Percentiles rank a stretch among this genome's conserved stretches.
Evolutionary conservation across 2,113 vertebrate genomes (phyloP).

Genomic region (Syngnathus typhle): DNA sequence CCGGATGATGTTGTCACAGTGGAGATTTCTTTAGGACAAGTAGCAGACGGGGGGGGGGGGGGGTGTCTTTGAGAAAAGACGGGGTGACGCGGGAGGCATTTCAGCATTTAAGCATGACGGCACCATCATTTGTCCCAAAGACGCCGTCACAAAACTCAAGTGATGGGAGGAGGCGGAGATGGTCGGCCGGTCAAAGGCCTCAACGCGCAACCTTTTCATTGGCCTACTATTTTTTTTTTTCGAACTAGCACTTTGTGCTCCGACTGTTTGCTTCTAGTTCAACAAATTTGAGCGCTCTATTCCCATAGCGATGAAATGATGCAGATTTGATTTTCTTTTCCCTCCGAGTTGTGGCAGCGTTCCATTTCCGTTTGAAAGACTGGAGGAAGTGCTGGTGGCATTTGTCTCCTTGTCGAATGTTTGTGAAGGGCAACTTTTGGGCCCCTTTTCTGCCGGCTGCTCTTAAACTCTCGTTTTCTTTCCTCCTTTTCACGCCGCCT

Average conservation of each 20-base stretch:
- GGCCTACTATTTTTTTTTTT: neutral
- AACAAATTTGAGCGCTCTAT: too few species aligned
- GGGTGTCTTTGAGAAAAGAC: constrained; percentile 25
- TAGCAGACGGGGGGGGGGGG: constrained; percentile 41
- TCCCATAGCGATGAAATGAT: too few species aligned
- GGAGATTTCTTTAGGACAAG: constrained; percentile 61
- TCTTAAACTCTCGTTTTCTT: constrained; percentile 39
- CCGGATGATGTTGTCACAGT: constrained; percentile 64
- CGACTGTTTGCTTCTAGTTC: too few species aligned
- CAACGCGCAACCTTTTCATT: neutral
- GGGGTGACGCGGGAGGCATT: constrained; percentile 34
- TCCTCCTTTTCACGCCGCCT: constrained; percentile 14
- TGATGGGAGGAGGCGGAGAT: constrained; percentile 28
- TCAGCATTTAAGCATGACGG: constrained; percentile 50
- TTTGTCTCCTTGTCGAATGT: neutral
- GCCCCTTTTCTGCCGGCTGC: constrained; percentile 1
- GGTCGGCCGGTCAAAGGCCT: constrained; percentile 12
- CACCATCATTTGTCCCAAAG: constrained; percentile 56
- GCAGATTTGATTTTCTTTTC: too few species aligned
- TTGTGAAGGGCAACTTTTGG: neutral
- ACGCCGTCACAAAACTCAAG: constrained; percentile 39
- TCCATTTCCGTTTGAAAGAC: too few species aligned
- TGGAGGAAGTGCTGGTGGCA: too few species aligned
- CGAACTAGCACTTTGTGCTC: too few species aligned
- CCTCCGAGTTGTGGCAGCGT: too few species aligned